Evolutionary conservation across 1,140 invertebrate species (phyloP).

Genomic region (Leptinotarsa undecemlineata): DNA sequence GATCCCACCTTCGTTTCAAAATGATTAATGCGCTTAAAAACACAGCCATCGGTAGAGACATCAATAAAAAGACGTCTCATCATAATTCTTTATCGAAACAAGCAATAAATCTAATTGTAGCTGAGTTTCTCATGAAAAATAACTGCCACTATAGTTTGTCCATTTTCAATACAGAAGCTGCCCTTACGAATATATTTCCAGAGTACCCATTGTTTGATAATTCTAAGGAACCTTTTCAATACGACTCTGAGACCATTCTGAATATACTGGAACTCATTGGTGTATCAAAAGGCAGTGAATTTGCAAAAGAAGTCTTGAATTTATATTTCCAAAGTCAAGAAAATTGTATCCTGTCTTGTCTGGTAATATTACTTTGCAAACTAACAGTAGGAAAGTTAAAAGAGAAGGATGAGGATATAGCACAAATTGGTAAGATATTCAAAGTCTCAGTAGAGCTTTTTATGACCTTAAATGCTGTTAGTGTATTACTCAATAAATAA

Average conservation of each 20-base stretch:
- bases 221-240: conserved; percentile 1
- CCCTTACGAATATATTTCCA: conserved; percentile 49
- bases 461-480: no score
- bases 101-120: conserved; percentile 62
- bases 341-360: conserved; percentile 32
- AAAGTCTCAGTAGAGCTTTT: conserved; percentile 4
- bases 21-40: conserved; percentile 60
- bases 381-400: conserved; percentile 2
- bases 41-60: conserved; percentile 48
- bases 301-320: conserved; percentile 31
- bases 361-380: conserved; percentile 27
- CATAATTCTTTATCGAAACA: conserved; percentile 56
- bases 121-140: conserved; percentile 60
- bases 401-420: conserved; percentile 18
- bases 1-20: conserved; percentile 60
- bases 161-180: conserved; percentile 62
- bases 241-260: conserved; percentile 32
- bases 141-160: conserved; percentile 63
- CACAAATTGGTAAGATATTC: conserved; percentile 27
- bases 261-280: conserved; percentile 43
- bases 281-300: conserved; percentile 31
- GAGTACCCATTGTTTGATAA: conserved; percentile 23
- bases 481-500: background rate
- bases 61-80: conserved; percentile 32
- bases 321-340: conserved; percentile 32